These are phyloP conservation scores for Trichoplax adhaerens DNA, from an alignment of 37 sponge, comb jelly and placozoan species.

Conservation along the genomic window DNA sequence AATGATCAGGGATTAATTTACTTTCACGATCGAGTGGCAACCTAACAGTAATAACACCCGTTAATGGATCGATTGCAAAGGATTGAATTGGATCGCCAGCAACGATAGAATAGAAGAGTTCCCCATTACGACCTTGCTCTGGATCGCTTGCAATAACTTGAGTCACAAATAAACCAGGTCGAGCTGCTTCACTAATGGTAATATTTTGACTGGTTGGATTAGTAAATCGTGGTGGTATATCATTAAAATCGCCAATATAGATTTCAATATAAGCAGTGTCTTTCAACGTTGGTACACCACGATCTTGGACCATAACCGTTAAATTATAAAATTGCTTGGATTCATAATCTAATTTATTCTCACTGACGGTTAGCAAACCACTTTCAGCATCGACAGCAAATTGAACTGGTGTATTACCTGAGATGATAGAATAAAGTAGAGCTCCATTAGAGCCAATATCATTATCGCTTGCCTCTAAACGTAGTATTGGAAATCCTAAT, in stretches of 20 bases:
- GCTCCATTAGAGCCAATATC: constrained; percentile 32
- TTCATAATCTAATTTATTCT: no score
- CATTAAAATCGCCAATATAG: constrained; percentile 28
- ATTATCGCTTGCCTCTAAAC: constrained; percentile 39
- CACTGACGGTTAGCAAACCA: constrained; percentile 4
- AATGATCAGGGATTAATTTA: no score
- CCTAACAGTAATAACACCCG: no score
- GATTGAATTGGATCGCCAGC: not conserved
- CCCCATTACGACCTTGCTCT: constrained; percentile 35
- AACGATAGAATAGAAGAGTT: not conserved
- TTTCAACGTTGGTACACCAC: constrained; percentile 38
- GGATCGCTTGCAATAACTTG: constrained; percentile 26
- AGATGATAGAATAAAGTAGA: constrained; percentile 24
- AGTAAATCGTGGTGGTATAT: constrained; percentile 13
- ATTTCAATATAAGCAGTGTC: constrained; percentile 47
- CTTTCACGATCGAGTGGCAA: no score
- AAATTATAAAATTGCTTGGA: no score
- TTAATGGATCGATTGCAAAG: no score
- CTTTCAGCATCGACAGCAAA: constrained; percentile 35
- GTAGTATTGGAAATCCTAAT: constrained; percentile 11
- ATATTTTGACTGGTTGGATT: no score
- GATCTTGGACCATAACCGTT: constrained; percentile 3
- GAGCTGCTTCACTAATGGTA: no score
- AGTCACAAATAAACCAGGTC: constrained; percentile 9
- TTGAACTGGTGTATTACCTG: constrained; percentile 12